phyloP scores from a whole-genome alignment of 2,797 vertebrate species.

The Sebastes nivosus region DNA sequence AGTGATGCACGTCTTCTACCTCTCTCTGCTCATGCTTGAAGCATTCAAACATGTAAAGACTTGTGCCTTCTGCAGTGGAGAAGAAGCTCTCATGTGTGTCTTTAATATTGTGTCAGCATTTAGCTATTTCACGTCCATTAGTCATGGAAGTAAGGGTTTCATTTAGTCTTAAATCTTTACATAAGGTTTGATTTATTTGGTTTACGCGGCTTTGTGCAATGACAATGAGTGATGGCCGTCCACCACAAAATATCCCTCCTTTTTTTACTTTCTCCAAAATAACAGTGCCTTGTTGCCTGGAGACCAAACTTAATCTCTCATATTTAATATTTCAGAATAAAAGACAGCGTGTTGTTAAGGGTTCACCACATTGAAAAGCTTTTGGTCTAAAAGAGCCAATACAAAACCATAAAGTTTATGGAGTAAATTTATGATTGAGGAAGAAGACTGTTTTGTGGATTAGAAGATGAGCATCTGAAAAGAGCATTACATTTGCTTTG shows the following conservation, averaged over 20 bases:
- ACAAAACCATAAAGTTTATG: background rate
- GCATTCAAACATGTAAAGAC: slow-evolving; percentile 19
- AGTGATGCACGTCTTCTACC: slow-evolving; percentile 19
- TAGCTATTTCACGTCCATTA: background rate
- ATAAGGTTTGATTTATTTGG: background rate
- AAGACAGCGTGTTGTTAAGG: background rate
- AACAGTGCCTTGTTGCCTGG: slow-evolving; percentile 29
- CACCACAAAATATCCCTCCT: background rate
- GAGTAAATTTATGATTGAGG: background rate
- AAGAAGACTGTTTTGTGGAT: background rate
- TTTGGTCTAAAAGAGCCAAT: background rate
- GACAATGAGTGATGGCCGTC: background rate
- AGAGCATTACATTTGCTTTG: slow-evolving; percentile 4
- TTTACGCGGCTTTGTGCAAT: background rate
- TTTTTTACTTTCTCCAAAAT: background rate
- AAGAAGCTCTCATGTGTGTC: background rate
- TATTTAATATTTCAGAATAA: background rate
- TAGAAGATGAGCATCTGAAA: slow-evolving; percentile 16
- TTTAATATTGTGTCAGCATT: background rate
- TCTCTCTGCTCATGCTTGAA: background rate
- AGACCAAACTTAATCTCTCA: background rate
- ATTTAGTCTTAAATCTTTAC: background rate
- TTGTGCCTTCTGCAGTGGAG: background rate
- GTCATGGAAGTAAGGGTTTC: background rate
- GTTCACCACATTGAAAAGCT: background rate